These are phyloP conservation scores for Pelusios castaneus DNA, from an alignment of 2,113 vertebrate species.

Conservation along the genomic window DNA sequence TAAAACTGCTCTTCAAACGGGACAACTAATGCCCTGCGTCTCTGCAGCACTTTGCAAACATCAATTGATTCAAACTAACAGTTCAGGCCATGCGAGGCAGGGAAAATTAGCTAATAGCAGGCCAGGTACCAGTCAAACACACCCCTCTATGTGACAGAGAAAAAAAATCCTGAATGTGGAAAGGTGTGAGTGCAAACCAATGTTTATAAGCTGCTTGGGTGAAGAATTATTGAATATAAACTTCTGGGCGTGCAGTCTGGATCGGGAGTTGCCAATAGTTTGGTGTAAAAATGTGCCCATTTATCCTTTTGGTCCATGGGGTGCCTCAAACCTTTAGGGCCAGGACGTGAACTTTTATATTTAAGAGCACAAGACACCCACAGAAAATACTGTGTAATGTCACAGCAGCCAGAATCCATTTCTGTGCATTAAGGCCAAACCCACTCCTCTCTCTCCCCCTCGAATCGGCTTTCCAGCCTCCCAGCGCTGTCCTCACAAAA, in stretches of 20 bases:
- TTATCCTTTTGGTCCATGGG: background rate
- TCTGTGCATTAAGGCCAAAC: background rate
- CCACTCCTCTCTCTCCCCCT: background rate
- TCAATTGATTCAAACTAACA: background rate
- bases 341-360: background rate
- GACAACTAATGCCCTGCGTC: background rate
- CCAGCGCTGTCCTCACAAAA: background rate
- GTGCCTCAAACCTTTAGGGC: background rate
- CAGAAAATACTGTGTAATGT: background rate
- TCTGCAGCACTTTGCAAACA: background rate
- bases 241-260: background rate
- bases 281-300: background rate
- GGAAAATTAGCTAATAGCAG: background rate
- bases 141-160: background rate
- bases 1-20: background rate
- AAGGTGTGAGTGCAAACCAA: too few relatives aligned
- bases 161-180: background rate
- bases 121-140: background rate
- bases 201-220: background rate
- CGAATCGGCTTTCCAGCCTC: background rate
- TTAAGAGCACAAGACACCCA: slow-evolving; percentile 1
- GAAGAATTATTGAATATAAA: background rate
- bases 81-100: background rate
- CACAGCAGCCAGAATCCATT: background rate
- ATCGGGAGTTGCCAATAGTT: slow-evolving; percentile 2